phyloP scores from a whole-genome alignment of 1,140 invertebrate species.

The Calliopsis andreniformis region DNA sequence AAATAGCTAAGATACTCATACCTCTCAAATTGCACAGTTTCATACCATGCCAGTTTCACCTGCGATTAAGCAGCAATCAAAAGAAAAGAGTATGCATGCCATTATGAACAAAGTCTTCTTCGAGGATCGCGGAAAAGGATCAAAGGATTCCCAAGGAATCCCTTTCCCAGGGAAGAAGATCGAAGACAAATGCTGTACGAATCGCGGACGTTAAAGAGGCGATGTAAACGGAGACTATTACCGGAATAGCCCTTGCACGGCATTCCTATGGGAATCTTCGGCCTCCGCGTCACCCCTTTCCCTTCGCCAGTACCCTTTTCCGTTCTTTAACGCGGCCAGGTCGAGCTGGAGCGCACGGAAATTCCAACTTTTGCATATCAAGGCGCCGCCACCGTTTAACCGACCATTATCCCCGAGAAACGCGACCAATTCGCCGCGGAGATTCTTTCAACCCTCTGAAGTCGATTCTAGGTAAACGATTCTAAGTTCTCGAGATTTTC shows the following conservation, averaged over 20 bases:
- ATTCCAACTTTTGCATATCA: conserved; percentile 68
- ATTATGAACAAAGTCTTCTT: too few species aligned
- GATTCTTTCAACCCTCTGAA: conserved; percentile 9
- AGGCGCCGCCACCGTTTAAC: conserved; percentile 65
- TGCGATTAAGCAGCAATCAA: too few species aligned
- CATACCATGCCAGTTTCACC: too few species aligned
- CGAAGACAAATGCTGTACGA: conserved; percentile 59
- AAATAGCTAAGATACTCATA: too few species aligned
- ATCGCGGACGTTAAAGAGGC: conserved; percentile 60
- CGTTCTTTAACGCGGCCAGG: conserved; percentile 37
- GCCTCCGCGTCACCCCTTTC: conserved; percentile 23
- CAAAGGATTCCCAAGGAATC: conserved; percentile 48
- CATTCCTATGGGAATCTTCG: conserved; percentile 44
- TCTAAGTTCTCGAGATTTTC: background rate
- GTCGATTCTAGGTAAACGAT: too few species aligned
- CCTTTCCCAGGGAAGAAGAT: conserved; percentile 13
- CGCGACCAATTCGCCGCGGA: conserved; percentile 55
- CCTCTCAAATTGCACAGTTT: too few species aligned
- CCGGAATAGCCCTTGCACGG: conserved; percentile 48
- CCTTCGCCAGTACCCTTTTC: conserved; percentile 36
- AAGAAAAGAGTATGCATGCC: too few species aligned
- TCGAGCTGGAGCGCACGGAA: conserved; percentile 50
- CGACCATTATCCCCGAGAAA: conserved; percentile 51
- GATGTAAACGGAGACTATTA: conserved; percentile 66
- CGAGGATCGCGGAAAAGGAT: conserved; percentile 43